These are phyloP conservation scores for Alexandromys oeconomus DNA, from an alignment of 2,797 vertebrate genomes.

Conservation along the genomic window DNA sequence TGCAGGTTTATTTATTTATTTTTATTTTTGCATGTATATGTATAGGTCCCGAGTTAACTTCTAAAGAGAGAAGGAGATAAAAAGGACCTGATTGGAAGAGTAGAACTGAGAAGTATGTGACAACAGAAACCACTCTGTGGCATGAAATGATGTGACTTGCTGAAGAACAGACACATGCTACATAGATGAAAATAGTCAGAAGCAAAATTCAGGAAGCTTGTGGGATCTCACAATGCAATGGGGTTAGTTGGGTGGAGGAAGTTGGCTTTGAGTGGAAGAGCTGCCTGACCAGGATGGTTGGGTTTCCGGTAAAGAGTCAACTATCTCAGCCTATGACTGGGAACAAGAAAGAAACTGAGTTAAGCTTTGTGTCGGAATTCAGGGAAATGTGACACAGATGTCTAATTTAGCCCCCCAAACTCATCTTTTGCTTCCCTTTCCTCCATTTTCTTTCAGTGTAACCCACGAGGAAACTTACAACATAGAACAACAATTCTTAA, in stretches of 20 bases:
- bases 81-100: not conserved
- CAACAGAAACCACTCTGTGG: not conserved
- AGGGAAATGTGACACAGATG: not conserved
- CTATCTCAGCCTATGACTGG: not conserved
- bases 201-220: not conserved
- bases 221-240: not conserved
- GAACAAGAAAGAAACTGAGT: not conserved
- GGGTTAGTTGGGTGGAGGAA: constrained; percentile 50
- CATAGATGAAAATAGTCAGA: not conserved
- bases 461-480: not conserved
- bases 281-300: not conserved
- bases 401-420: not conserved
- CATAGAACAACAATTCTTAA: not conserved
- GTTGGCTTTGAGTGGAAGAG: constrained; percentile 52
- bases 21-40: too few relatives aligned
- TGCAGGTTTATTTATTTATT: not conserved
- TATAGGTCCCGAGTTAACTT: not conserved
- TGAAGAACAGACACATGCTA: not conserved
- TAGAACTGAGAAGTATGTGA: not conserved
- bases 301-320: constrained; percentile 38
- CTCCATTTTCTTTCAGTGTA: not conserved
- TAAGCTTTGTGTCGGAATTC: not conserved
- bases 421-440: not conserved
- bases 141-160: not conserved
- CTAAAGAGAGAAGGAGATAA: not conserved